These are phyloP conservation scores for Chironomus tentans DNA, from an alignment of 2,888 invertebrate genomes.

Conservation along the genomic window DNA sequence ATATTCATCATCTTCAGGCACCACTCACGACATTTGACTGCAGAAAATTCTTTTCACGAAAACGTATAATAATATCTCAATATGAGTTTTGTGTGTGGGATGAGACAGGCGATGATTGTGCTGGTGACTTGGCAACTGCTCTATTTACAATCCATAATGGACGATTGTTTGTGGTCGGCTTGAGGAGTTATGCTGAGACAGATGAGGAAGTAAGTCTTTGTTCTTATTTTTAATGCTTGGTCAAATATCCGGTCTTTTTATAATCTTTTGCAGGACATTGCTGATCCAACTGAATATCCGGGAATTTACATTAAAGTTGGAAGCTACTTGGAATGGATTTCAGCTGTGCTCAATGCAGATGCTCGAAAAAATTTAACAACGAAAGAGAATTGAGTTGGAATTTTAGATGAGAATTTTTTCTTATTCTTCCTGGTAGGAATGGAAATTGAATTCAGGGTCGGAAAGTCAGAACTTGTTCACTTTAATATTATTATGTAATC, in stretches of 20 bases:
- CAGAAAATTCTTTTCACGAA: constrained; percentile 28
- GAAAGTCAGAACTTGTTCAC: too few species aligned
- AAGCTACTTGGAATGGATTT: constrained; percentile 30
- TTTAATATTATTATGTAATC: too few species aligned
- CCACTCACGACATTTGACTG: constrained; percentile 31
- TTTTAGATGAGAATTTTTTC: too few species aligned
- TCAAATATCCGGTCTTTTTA: too few species aligned
- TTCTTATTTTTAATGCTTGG: too few species aligned
- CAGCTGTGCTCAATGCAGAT: constrained; percentile 2
- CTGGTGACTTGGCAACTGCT: constrained; percentile 31
- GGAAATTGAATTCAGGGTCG: too few species aligned
- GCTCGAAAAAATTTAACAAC: neutral
- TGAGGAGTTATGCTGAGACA: constrained; percentile 29
- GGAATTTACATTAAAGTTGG: constrained; percentile 31
- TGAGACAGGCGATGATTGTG: constrained; percentile 30
- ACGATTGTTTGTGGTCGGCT: constrained; percentile 29
- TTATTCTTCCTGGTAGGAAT: too few species aligned
- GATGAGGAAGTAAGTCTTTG: constrained; percentile 13
- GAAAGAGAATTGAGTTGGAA: neutral
- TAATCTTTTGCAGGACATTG: constrained; percentile 19
- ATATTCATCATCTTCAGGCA: neutral
- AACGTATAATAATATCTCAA: constrained; percentile 25
- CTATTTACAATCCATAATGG: constrained; percentile 29
- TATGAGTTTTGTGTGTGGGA: constrained; percentile 31
- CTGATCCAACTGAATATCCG: constrained; percentile 29